Evolutionary conservation across 1,140 invertebrate species (phyloP).

Genomic region (Asobara japonica): DNA sequence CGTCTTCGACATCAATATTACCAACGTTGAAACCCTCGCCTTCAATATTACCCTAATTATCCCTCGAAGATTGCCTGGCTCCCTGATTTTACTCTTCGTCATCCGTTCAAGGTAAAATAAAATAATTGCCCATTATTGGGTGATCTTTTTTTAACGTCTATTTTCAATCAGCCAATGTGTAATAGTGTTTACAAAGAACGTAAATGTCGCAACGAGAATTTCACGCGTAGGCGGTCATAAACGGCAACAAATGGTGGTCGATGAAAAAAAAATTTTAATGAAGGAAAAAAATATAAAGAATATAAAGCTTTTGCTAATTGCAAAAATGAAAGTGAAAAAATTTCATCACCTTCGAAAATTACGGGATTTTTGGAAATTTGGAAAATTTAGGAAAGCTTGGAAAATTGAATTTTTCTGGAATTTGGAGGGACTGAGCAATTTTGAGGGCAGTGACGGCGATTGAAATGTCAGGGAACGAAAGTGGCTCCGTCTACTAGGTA

Average conservation of each 20-base stretch:
- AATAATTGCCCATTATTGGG: constrained; percentile 5
- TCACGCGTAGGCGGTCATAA: neutral
- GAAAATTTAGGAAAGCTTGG: too few relatives aligned
- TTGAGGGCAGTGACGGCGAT: too few relatives aligned
- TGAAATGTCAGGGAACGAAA: too few relatives aligned
- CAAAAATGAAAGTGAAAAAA: too few relatives aligned
- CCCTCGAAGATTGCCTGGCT: neutral
- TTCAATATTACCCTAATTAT: constrained; percentile 5
- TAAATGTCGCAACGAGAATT: neutral
- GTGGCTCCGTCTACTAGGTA: too few relatives aligned
- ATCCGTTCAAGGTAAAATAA: neutral
- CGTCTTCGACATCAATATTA: constrained; percentile 13
- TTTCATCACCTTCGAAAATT: too few relatives aligned
- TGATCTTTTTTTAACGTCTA: neutral
- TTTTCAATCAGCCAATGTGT: neutral
- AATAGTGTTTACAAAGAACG: neutral
- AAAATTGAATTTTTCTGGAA: too few relatives aligned
- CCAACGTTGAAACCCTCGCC: neutral
- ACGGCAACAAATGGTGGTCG: neutral
- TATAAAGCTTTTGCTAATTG: too few relatives aligned
- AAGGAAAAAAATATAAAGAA: too few relatives aligned
- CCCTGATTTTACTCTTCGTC: neutral
- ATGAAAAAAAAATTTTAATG: too few relatives aligned
- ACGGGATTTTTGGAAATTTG: too few relatives aligned
- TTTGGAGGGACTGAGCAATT: too few relatives aligned